Evolutionary conservation across 2,888 invertebrate species (phyloP).

Genomic region (Drosophila merina): DNA sequence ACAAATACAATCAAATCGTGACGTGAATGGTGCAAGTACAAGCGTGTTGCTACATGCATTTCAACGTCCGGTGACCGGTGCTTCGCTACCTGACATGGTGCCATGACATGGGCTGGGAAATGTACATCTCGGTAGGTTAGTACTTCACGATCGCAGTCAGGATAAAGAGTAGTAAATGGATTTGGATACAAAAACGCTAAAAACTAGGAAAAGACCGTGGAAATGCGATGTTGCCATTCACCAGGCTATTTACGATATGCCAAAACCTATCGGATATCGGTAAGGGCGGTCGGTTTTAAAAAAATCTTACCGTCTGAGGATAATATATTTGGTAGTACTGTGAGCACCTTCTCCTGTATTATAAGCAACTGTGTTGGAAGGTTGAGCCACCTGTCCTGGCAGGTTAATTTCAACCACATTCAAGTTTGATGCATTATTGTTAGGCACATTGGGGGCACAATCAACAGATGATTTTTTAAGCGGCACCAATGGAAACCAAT

Average conservation of each 20-base stretch:
- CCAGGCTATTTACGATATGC: not conserved
- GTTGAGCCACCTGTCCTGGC: not conserved
- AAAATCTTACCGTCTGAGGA: slow-evolving; percentile 10
- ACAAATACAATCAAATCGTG: slow-evolving; percentile 8
- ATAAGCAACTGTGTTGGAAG: not conserved
- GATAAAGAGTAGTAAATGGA: not conserved
- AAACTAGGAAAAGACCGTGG: not conserved
- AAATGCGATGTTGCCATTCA: slow-evolving; percentile 13
- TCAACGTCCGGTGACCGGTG: not conserved
- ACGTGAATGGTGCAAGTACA: slow-evolving; percentile 26
- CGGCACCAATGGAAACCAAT: not conserved
- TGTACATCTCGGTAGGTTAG: slow-evolving; percentile 31
- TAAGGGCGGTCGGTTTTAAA: slow-evolving; percentile 14
- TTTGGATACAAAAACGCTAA: not conserved
- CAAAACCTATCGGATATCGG: slow-evolving; percentile 19
- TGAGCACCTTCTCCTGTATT: not conserved
- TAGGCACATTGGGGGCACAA: not conserved
- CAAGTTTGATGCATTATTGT: not conserved
- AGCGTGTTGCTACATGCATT: slow-evolving; percentile 39
- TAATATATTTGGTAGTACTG: not conserved
- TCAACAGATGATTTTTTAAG: not conserved
- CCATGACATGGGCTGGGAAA: slow-evolving; percentile 59
- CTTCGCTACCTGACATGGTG: slow-evolving; percentile 58
- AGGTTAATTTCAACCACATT: not conserved
- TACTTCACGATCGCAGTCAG: not conserved